These are phyloP conservation scores for Drosophila funebris DNA, from an alignment of 1,140 invertebrate genomes.

Conservation along the genomic window DNA sequence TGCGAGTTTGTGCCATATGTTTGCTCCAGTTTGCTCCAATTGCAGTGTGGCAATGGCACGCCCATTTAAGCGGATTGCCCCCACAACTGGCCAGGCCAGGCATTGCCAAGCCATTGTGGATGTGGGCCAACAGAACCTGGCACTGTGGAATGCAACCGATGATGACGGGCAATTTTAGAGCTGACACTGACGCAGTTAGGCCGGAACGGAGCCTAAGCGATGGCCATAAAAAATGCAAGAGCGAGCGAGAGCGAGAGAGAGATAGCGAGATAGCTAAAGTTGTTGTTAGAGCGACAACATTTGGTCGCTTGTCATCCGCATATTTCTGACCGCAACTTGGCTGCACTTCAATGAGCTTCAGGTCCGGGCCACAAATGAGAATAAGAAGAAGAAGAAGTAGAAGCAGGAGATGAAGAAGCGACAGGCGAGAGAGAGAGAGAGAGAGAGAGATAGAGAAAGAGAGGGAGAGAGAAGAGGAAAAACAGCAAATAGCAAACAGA, in stretches of 20 bases:
- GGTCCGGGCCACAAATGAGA: not conserved
- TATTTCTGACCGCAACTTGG: conserved; percentile 34
- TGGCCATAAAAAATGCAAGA: not conserved
- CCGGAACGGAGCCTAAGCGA: conserved; percentile 7
- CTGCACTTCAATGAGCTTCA: conserved; percentile 24
- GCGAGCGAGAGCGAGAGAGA: not conserved
- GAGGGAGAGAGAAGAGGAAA: not conserved
- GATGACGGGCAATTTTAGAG: conserved; percentile 28
- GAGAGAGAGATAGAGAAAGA: not conserved
- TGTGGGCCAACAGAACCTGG: conserved; percentile 28
- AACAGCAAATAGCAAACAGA: conserved; percentile 18
- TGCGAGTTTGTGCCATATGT: no score
- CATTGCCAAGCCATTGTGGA: not conserved
- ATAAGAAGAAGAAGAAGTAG: not conserved
- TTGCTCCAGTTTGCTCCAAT: no score
- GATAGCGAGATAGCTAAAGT: not conserved
- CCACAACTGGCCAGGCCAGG: not conserved
- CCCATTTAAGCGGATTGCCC: no score
- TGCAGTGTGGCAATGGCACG: no score
- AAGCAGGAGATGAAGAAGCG: not conserved
- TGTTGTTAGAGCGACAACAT: not conserved
- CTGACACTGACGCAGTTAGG: conserved; percentile 4
- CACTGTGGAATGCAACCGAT: conserved; percentile 16
- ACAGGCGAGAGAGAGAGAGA: not conserved
- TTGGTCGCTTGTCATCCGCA: conserved; percentile 35